Evolutionary conservation across 2,888 invertebrate genomes (phyloP), one percentile per base, ranked within the genome.

Genomic region (Acronicta psi): DNA sequence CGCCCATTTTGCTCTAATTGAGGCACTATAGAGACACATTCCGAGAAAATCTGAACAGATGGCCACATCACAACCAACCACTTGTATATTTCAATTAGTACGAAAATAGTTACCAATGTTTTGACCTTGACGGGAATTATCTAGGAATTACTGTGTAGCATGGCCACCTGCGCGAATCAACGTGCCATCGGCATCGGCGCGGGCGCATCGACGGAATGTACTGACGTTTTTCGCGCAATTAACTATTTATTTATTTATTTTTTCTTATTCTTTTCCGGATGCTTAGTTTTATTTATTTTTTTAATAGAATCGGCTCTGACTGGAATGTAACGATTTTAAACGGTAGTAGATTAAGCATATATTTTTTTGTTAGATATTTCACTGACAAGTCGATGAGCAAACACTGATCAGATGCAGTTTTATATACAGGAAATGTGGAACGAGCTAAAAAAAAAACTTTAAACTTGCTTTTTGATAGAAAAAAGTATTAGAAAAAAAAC

Each of bases 71-170:
- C 64, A 52, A 43, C 25, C 50, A 60, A 73, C 47, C 77, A 80
- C 79, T 82, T 69, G 83, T 80, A 56, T 76, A 75, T 81, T 81
- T 83, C 81, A 82, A 84, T 82, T 79, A 83, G 69, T 59, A 71
- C 77, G 57, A 66, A 77, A 84, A 84, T 84, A 84, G 81, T 80
- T 34, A 64, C 37, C 40, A 66, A 70, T 61, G 54, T 41, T 61
- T 29, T 54, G 78, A 63, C 83, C 82, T 84, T 81, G 82, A 31
- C 25, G 51, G 53, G 69, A 77, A 77, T 77, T 54, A 68, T 75
- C 64, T 72, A 49, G 49, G 44, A 60, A 72, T 73, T 44, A 61
- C 56, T 56, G 23, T 53, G 40, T 47, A 59, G 42, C 43, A 29
- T 67, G 64, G 75, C 62, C 58, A 77, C 75, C 67, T 65, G 69